Evolutionary conservation across 1,140 invertebrate species (phyloP).

Genomic region (Hyposmocoma kahamanoa): DNA sequence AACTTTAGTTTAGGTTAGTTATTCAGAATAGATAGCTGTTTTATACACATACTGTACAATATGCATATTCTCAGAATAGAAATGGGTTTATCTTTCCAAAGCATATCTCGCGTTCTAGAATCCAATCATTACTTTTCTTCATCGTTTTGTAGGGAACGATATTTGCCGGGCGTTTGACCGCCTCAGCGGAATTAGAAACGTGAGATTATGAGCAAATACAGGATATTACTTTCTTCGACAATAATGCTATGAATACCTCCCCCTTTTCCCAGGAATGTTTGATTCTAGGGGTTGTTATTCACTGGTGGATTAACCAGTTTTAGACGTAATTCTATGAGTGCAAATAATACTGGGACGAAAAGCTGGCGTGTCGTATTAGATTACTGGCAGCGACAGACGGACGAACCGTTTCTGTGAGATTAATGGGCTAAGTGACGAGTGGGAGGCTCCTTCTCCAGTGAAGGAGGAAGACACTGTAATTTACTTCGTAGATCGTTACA

Average conservation of each 20-base stretch:
- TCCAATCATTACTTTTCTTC: too few relatives aligned
- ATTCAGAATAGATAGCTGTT: too few relatives aligned
- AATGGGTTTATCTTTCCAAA: too few relatives aligned
- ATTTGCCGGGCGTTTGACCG: too few relatives aligned
- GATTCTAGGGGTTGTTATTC: slow-evolving; percentile 35
- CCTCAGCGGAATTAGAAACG: neutral
- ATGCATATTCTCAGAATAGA: too few relatives aligned
- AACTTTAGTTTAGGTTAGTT: too few relatives aligned
- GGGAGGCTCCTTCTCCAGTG: slow-evolving; percentile 42
- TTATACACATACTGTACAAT: too few relatives aligned
- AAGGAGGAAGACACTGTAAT: slow-evolving; percentile 42
- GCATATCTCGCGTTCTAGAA: too few relatives aligned
- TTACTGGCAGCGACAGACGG: slow-evolving; percentile 65
- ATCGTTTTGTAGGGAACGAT: too few relatives aligned
- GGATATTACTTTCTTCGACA: neutral
- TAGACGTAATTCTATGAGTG: slow-evolving; percentile 46
- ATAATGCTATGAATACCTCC: slow-evolving; percentile 15
- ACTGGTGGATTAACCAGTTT: slow-evolving; percentile 52
- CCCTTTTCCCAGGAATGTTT: slow-evolving; percentile 35
- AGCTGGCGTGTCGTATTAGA: slow-evolving; percentile 69
- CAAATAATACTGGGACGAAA: slow-evolving; percentile 60
- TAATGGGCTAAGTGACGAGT: slow-evolving; percentile 68
- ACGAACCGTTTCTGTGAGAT: slow-evolving; percentile 55
- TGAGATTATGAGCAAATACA: neutral
- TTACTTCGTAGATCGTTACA: slow-evolving; percentile 38